Percentiles rank a stretch among this genome's conserved stretches.
Evolutionary conservation across 2,888 invertebrate genomes (phyloP).

Genomic region (Blastobasis adustella): DNA sequence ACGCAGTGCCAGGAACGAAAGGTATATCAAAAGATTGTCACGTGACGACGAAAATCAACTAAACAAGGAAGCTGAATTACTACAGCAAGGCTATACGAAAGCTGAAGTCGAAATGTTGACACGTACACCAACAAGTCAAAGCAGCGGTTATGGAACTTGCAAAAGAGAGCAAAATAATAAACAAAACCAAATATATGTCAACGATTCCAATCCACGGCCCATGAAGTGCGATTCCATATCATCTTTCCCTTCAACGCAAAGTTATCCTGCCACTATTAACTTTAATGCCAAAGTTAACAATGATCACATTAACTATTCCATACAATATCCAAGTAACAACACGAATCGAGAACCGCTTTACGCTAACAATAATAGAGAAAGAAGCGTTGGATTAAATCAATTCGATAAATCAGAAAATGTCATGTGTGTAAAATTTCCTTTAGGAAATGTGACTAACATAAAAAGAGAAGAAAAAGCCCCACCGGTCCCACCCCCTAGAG

Average conservation of each 20-base stretch:
- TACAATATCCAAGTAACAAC: conserved; percentile 54
- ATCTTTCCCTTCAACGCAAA: conserved; percentile 69
- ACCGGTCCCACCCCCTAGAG: conserved; percentile 87
- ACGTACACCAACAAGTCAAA: conserved; percentile 69
- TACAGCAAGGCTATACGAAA: conserved; percentile 67
- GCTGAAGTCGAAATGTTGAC: conserved; percentile 71
- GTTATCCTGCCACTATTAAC: conserved; percentile 70
- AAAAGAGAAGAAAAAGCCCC: conserved; percentile 73
- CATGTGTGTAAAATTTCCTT: conserved; percentile 68
- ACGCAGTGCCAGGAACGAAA: conserved; percentile 84
- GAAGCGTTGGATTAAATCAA: conserved; percentile 41
- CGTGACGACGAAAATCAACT: conserved; percentile 78
- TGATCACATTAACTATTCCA: conserved; percentile 69
- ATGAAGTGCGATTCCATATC: conserved; percentile 68
- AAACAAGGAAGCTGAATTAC: conserved; percentile 69
- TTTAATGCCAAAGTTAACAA: conserved; percentile 73
- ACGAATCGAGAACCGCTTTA: conserved; percentile 51
- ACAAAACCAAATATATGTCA: conserved; percentile 41
- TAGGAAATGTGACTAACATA: conserved; percentile 60
- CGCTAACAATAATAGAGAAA: conserved; percentile 52
- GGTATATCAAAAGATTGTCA: conserved; percentile 84
- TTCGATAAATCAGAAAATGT: conserved; percentile 58
- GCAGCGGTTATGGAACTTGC: conserved; percentile 65
- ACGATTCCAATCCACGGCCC: conserved; percentile 48
- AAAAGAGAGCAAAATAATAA: conserved; percentile 64